Conservation (phyloP, 2,113 vertebrate genomes). For the Cebidichthys violaceus region DNA sequence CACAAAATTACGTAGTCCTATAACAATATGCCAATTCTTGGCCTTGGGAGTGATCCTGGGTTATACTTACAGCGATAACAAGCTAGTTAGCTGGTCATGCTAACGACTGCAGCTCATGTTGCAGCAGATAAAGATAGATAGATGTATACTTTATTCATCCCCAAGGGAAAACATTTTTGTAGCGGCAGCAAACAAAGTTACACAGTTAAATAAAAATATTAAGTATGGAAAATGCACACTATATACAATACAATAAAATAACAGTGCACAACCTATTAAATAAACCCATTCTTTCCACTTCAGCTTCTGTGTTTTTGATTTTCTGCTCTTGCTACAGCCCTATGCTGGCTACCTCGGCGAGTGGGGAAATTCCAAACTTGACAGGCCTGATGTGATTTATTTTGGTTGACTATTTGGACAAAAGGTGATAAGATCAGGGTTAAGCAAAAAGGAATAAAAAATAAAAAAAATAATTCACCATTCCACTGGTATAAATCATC, state of each 20-base stretch:
- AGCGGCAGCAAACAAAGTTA: no score
- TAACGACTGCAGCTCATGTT: background rate
- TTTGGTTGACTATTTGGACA: background rate
- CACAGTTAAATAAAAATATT: no score
- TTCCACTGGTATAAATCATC: background rate
- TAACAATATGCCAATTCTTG: background rate
- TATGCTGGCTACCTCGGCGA: accelerated
- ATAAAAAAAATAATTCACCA: constrained; percentile 4
- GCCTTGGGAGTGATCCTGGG: background rate
- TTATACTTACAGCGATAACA: background rate
- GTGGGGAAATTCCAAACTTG: background rate
- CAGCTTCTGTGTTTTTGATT: background rate
- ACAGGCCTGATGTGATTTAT: background rate
- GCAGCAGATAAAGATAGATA: no score
- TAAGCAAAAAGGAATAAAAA: background rate
- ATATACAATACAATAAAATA: no score
- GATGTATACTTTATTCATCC: no score
- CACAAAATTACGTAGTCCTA: background rate
- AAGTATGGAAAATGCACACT: no score
- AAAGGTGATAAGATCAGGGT: background rate
- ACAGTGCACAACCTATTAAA: no score
- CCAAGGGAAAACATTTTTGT: no score
- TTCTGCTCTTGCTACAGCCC: background rate
- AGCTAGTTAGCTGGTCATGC: background rate
- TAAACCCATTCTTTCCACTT: background rate